phyloP scores from a whole-genome alignment of 2,888 invertebrate genomes.

The Ischnus inquisitorius region DNA sequence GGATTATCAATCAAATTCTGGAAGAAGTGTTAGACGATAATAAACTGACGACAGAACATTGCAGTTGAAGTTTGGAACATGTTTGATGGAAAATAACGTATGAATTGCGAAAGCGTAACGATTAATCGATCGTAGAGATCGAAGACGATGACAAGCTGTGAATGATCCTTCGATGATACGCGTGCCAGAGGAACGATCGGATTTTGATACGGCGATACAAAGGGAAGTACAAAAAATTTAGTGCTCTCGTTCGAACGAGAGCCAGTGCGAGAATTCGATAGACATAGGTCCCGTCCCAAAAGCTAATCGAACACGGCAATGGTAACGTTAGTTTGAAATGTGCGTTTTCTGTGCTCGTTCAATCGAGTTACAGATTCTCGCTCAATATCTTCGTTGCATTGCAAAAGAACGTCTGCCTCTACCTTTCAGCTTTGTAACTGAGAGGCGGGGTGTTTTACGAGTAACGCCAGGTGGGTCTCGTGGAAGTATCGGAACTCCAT shows the following conservation, averaged over 20 bases:
- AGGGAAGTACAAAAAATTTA: background rate
- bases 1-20: slow-evolving; percentile 3
- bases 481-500: slow-evolving; percentile 82
- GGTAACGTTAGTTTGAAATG: background rate
- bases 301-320: background rate
- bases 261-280: background rate
- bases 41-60: background rate
- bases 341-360: background rate
- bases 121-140: background rate
- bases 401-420: slow-evolving; percentile 65
- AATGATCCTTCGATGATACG: background rate
- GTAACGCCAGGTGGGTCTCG: slow-evolving; percentile 80
- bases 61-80: background rate
- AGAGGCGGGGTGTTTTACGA: slow-evolving; percentile 80
- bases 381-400: slow-evolving; percentile 10
- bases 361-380: background rate
- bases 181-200: slow-evolving; percentile 5
- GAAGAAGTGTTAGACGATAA: background rate
- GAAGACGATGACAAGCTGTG: background rate
- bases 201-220: background rate
- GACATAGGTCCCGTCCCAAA: background rate
- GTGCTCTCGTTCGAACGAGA: background rate
- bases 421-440: slow-evolving; percentile 81
- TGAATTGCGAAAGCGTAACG: slow-evolving; percentile 10
- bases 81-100: background rate